A percentile compares a stretch with the other conserved stretches of the same genome.
These are phyloP conservation scores for Enhydra lutris DNA, from an alignment of 2,113 vertebrate genomes.

Conservation along the genomic window DNA sequence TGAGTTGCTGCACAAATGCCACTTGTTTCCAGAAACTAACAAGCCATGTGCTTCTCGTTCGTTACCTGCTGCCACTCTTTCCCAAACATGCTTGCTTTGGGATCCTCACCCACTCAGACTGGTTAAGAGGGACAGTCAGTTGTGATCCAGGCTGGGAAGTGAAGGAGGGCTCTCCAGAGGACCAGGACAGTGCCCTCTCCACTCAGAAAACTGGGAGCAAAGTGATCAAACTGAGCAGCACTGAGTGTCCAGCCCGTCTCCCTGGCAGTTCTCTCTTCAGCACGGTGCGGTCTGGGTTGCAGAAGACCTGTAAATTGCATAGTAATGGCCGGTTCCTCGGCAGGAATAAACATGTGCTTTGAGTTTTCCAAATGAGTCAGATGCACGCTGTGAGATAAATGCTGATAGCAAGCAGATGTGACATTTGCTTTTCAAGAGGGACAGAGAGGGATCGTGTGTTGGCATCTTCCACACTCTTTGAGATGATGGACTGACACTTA, in stretches of 20 bases:
- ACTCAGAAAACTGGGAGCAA: conserved; percentile 60
- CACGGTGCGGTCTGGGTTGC: conserved; percentile 71
- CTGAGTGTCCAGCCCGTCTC: conserved; percentile 59
- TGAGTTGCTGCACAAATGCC: background rate
- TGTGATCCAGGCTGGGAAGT: background rate
- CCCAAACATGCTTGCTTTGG: background rate
- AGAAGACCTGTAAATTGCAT: conserved; percentile 83
- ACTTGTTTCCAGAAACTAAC: background rate
- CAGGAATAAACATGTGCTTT: conserved; percentile 88
- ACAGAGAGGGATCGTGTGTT: conserved; percentile 60
- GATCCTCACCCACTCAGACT: background rate
- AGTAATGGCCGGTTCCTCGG: conserved; percentile 81
- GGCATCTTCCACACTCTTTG: conserved; percentile 56
- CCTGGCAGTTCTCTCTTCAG: conserved; percentile 66
- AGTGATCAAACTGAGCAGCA: conserved; percentile 71
- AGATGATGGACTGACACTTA: conserved; percentile 41
- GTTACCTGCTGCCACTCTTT: background rate
- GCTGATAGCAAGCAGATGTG: conserved; percentile 88
- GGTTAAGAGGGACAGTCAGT: background rate
- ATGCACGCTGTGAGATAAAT: conserved; percentile 82
- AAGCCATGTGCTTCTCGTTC: background rate
- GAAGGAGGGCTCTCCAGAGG: conserved; percentile 20
- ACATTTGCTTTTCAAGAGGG: conserved; percentile 79
- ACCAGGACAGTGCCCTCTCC: conserved; percentile 45
- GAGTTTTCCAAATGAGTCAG: conserved; percentile 87